Conservation (phyloP, 2,797 vertebrate genomes). For the Uromys caudimaculatus region DNA sequence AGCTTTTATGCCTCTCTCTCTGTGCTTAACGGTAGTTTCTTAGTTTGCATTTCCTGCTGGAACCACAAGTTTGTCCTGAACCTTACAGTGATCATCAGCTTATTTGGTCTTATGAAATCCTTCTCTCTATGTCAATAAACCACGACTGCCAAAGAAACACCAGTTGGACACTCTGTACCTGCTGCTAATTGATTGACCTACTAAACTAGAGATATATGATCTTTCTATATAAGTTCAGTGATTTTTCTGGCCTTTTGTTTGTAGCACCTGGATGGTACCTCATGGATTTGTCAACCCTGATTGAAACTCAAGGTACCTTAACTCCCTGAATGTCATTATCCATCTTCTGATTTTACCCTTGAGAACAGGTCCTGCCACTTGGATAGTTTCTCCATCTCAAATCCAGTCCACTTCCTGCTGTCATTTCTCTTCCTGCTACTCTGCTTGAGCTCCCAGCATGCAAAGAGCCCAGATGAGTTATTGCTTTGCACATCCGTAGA, state of each 20-base stretch:
- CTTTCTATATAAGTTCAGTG: background rate
- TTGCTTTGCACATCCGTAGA: slow-evolving; percentile 48
- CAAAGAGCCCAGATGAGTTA: slow-evolving; percentile 65
- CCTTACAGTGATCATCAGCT: slow-evolving; percentile 16
- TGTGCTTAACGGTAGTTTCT: background rate
- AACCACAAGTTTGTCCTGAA: background rate
- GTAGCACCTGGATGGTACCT: background rate
- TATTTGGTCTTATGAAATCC: slow-evolving; percentile 44
- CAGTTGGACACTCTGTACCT: slow-evolving; percentile 19
- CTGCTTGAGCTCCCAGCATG: slow-evolving; percentile 46
- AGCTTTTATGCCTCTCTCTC: background rate
- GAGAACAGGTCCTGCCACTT: slow-evolving; percentile 50
- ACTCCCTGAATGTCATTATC: slow-evolving; percentile 59
- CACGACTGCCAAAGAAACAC: slow-evolving; percentile 57
- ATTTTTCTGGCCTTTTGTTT: slow-evolving; percentile 53
- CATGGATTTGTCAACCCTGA: slow-evolving; percentile 42
- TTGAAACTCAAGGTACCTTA: slow-evolving; percentile 27
- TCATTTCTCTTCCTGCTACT: slow-evolving; percentile 60
- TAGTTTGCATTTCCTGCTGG: slow-evolving; percentile 36
- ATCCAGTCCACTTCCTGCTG: background rate
- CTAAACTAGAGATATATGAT: slow-evolving; percentile 42
- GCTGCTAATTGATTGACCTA: slow-evolving; percentile 25
- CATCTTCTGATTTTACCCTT: slow-evolving; percentile 58
- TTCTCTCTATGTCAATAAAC: background rate
- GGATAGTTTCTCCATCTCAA: background rate